Evolutionary conservation across 2,888 invertebrate species (phyloP), one percentile per base, ranked within the genome.

Genomic region (Carpatolechia fugitivella): DNA sequence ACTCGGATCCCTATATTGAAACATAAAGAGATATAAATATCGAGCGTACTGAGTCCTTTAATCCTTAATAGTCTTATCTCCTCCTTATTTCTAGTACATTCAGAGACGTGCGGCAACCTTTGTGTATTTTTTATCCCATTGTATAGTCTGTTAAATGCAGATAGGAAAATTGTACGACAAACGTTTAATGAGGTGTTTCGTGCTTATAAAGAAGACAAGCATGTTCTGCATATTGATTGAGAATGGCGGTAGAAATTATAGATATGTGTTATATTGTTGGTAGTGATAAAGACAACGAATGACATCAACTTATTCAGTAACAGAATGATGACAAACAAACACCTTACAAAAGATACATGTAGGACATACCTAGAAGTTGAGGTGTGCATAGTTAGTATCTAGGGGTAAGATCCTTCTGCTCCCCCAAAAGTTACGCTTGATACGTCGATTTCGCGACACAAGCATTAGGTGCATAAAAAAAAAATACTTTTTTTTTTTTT

Each of bases 161-260:
- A 73, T 72, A 72, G 68, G 68, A 56, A 58, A 76, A 76, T 76
- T 75, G 76, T 78, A 78, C 72, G 73, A 78, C 74, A 76, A 76
- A 76, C 76, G 66, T 75, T 80, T 82, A 80, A 83, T 80, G 78
- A 82, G 80, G 77, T 81, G 78, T 78, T 75, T 68, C 71, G 60
- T 73, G 76, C 71, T 77, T 78, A 71, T 78, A 77, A 77, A 77
- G 72, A 68, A 69, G 70, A 71, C 68, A 65, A 63, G 60, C 66
- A 65, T 68, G 69, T 67, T 67, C 66, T 69, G 68, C 68, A 70
- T 72, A 74, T 75, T 70, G 68, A 70, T 74, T 74, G 68, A 69
- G 66, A 57, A 61, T 62, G 67, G 52, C 18, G n/a, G 6, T 44
- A 7, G 44, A n/a, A 44, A 44, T 11, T 44, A 5, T 44, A 20